Conservation (phyloP, 1,140 invertebrate species). For the Tetramorium parvispinum region DNA sequence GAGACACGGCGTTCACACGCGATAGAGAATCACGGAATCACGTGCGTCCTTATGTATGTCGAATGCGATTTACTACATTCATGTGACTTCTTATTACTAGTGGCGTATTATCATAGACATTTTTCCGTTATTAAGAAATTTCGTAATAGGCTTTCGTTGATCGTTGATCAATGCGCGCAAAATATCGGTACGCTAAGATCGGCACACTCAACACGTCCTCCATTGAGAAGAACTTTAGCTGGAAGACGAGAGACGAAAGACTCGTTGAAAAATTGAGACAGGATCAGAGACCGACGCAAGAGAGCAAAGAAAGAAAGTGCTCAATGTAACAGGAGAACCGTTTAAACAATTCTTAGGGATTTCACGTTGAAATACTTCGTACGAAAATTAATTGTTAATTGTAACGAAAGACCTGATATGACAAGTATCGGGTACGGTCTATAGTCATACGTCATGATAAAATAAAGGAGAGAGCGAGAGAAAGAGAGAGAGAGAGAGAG, state of each 20-base stretch:
- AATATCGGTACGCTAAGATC: conserved; percentile 73
- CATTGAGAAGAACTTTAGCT: conserved; percentile 33
- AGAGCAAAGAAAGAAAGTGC: conserved; percentile 48
- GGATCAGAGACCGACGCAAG: conserved; percentile 1
- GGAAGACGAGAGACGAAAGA: conserved; percentile 15
- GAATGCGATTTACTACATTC: conserved; percentile 56
- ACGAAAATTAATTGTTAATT: conserved; percentile 59
- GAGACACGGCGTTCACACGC: not conserved
- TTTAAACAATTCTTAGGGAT: conserved; percentile 41
- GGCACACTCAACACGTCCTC: conserved; percentile 74
- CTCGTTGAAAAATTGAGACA: not conserved
- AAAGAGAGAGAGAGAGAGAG: conserved; percentile 18
- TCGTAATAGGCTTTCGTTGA: conserved; percentile 65
- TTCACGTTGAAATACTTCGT: conserved; percentile 49
- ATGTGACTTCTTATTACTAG: conserved; percentile 54
- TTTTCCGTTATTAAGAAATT: conserved; percentile 71
- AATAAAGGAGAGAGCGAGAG: conserved; percentile 7
- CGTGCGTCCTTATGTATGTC: conserved; percentile 46
- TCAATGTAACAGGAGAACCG: conserved; percentile 44
- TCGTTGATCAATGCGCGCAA: conserved; percentile 67
- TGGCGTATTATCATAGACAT: conserved; percentile 64
- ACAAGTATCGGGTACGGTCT: conserved; percentile 25
- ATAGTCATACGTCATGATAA: conserved; percentile 54
- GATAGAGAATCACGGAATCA: conserved; percentile 28
- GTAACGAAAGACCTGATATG: conserved; percentile 43